Evolutionary conservation across 2,797 vertebrate genomes (phyloP).

Genomic region (Capromys pilorides): DNA sequence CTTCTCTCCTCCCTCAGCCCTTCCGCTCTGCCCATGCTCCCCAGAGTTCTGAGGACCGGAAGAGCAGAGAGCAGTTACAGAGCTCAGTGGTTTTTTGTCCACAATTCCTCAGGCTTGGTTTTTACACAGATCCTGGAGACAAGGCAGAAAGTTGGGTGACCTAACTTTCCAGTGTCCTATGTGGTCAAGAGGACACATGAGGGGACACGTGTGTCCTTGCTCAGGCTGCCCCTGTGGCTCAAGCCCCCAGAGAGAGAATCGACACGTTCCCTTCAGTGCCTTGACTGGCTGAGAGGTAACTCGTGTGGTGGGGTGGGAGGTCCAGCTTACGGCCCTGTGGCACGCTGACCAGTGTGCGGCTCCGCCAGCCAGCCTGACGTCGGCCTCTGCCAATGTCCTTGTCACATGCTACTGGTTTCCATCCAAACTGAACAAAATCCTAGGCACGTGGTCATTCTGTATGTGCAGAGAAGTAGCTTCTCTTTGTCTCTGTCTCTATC

Average conservation of each 20-base stretch:
- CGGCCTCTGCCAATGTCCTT: neutral
- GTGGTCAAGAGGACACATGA: neutral
- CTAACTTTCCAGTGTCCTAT: neutral
- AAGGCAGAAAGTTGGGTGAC: neutral
- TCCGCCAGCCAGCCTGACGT: neutral
- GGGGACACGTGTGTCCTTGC: neutral
- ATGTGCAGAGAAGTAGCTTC: no score
- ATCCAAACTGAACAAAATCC: neutral
- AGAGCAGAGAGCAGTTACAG: neutral
- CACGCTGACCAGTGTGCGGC: no score
- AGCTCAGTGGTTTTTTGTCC: rapidly evolving
- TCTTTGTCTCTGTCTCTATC: no score
- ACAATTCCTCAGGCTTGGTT: neutral
- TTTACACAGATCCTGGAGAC: neutral
- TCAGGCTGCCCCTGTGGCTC: neutral
- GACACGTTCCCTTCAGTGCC: neutral
- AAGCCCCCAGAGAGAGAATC: neutral
- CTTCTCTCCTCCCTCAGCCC: neutral
- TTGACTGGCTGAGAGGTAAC: neutral
- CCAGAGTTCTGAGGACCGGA: neutral
- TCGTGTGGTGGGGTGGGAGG: neutral
- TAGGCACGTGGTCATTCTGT: neutral
- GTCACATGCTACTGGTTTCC: neutral
- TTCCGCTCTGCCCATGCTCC: neutral
- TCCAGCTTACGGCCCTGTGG: neutral